These are phyloP conservation scores for Oryzias curvinotus DNA, from an alignment of 2,113 vertebrate species.

Conservation along the genomic window DNA sequence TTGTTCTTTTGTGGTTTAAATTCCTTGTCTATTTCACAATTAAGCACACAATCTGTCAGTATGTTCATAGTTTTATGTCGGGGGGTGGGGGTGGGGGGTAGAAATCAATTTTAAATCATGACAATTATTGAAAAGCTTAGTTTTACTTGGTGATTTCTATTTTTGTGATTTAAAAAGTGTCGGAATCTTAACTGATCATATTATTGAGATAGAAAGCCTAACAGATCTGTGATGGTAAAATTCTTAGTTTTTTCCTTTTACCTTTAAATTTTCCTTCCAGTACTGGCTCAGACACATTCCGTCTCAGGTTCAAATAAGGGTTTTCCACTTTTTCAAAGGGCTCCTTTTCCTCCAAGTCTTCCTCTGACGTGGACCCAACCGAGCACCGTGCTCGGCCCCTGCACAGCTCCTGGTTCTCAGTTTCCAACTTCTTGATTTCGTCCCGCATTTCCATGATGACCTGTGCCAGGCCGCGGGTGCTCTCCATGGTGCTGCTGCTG, in stretches of 20 bases:
- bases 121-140: no score
- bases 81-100: no score
- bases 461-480: slow-evolving; percentile 75
- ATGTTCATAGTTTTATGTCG: no score
- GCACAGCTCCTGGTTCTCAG: slow-evolving; percentile 82
- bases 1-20: not conserved
- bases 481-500: slow-evolving; percentile 79
- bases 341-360: slow-evolving; percentile 11
- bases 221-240: not conserved
- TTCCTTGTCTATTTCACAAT: not conserved
- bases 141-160: no score
- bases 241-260: slow-evolving; percentile 47
- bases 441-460: slow-evolving; percentile 85
- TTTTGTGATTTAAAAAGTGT: no score
- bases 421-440: slow-evolving; percentile 85
- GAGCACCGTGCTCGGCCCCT: slow-evolving; percentile 62
- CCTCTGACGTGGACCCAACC: not conserved
- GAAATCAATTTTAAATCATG: no score
- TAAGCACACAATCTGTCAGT: no score
- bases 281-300: slow-evolving; percentile 55
- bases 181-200: no score
- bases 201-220: no score
- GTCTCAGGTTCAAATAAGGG: slow-evolving; percentile 40
- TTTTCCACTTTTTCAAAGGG: slow-evolving; percentile 38
- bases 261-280: slow-evolving; percentile 77